phyloP scores from a whole-genome alignment of 1,140 invertebrate species.

The Pseudobourletiella spinata region DNA sequence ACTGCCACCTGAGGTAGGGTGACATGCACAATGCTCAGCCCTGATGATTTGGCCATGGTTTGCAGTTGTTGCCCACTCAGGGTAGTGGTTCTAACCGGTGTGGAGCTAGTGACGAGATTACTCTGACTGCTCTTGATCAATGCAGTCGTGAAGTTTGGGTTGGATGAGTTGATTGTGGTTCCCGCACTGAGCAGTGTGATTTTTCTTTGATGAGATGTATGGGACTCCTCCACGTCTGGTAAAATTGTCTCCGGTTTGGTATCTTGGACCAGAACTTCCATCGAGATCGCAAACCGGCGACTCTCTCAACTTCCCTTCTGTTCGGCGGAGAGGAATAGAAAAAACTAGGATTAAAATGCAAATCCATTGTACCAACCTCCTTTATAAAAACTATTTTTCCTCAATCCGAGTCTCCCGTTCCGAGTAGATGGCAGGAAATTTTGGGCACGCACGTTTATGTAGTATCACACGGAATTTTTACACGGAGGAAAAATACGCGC shows the following conservation, averaged over 20 bases:
- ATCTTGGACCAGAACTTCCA: conserved; percentile 32
- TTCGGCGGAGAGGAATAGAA: too few species aligned
- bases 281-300: conserved; percentile 24
- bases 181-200: neutral
- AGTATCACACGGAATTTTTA: too few species aligned
- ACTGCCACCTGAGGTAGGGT: conserved; percentile 54
- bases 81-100: conserved; percentile 34
- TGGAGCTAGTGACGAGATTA: conserved; percentile 22
- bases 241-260: conserved; percentile 22
- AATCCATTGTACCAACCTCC: too few species aligned
- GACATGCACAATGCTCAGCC: conserved; percentile 72
- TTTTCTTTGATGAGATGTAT: conserved; percentile 3
- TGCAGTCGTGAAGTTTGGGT: neutral
- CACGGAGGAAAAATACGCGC: too few species aligned
- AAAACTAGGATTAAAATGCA: too few species aligned
- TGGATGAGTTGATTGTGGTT: neutral
- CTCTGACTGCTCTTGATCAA: conserved; percentile 1
- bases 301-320: neutral
- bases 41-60: conserved; percentile 37
- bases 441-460: too few species aligned
- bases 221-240: conserved; percentile 15
- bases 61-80: conserved; percentile 32
- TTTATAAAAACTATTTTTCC: too few species aligned
- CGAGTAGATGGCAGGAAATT: too few species aligned
- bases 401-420: too few species aligned